Percentiles rank a stretch among this genome's conserved stretches.
These are phyloP conservation scores for Geophilus truncorum DNA, from an alignment of 2,888 invertebrate species.

Conservation along the genomic window DNA sequence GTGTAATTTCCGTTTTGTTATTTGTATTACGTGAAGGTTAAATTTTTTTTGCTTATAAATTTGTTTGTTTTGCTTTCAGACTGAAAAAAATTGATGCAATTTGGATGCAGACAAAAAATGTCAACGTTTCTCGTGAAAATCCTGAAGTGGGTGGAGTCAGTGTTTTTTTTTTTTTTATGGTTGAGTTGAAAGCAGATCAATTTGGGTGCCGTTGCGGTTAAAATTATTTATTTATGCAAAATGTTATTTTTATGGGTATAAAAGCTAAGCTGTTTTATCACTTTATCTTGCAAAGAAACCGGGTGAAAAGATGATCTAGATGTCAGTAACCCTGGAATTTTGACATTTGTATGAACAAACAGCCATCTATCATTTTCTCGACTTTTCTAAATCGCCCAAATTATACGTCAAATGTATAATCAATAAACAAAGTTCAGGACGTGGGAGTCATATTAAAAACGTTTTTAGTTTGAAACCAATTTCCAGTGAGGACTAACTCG, in stretches of 20 bases:
- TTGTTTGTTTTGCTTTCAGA: not conserved
- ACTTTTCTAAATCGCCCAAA: not conserved
- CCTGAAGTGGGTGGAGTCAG: not conserved
- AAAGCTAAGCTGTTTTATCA: not conserved
- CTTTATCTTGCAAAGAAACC: not conserved
- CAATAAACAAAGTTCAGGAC: not conserved
- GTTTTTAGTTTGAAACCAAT: not conserved
- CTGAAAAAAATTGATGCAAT: not conserved
- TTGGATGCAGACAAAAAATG: slow-evolving; percentile 28
- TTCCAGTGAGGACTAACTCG: not conserved
- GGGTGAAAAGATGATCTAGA: not conserved
- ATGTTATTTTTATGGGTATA: not conserved
- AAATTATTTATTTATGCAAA: slow-evolving; percentile 19
- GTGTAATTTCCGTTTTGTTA: too few relatives aligned
- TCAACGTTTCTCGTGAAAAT: not conserved
- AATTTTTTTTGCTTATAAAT: not conserved
- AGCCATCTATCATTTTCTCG: not conserved
- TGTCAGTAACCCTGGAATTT: not conserved
- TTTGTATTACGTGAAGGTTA: too few relatives aligned
- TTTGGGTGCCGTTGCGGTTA: not conserved
- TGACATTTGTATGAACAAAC: not conserved
- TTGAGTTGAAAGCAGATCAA: not conserved
- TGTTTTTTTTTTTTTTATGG: not conserved
- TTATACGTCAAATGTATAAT: not conserved
- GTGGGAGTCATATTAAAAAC: not conserved